A percentile compares a stretch with the other conserved stretches of the same genome.
Conservation (phyloP, 2,797 vertebrate genomes). For the Crocidura indochinensis region DNA sequence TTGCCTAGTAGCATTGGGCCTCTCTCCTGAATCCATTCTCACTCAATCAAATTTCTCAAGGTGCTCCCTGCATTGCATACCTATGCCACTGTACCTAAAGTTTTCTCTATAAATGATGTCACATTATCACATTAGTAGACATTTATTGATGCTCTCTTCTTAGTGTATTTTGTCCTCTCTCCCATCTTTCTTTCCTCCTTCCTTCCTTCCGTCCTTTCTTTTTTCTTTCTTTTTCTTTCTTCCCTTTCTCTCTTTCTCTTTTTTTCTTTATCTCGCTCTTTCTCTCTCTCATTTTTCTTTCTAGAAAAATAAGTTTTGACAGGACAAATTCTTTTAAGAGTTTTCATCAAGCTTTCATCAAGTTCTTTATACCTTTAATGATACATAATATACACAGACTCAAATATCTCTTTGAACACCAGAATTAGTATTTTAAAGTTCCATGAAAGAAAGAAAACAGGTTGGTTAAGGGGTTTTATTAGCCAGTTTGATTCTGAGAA, state of each 20-base stretch:
- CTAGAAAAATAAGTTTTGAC: slow-evolving; percentile 54
- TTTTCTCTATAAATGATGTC: slow-evolving; percentile 78
- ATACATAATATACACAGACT: slow-evolving; percentile 47
- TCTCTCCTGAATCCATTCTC: slow-evolving; percentile 78
- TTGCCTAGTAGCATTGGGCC: slow-evolving; percentile 74
- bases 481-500: slow-evolving; percentile 29
- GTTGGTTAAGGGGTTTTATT: neutral
- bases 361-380: slow-evolving; percentile 70
- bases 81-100: slow-evolving; percentile 74
- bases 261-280: neutral
- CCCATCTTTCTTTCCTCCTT: no score
- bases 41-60: slow-evolving; percentile 76
- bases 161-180: neutral
- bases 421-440: slow-evolving; percentile 57
- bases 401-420: slow-evolving; percentile 29
- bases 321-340: slow-evolving; percentile 62
- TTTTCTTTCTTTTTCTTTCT: no score
- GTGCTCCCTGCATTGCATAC: slow-evolving; percentile 71
- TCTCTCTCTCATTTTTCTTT: neutral
- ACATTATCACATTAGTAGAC: slow-evolving; percentile 72
- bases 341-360: slow-evolving; percentile 62
- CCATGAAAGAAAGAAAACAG: slow-evolving; percentile 44
- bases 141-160: slow-evolving; percentile 59
- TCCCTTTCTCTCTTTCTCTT: no score
- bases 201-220: no score